Conservation (phyloP, 2,888 invertebrate species). For the Dromius quadrimaculatus region DNA sequence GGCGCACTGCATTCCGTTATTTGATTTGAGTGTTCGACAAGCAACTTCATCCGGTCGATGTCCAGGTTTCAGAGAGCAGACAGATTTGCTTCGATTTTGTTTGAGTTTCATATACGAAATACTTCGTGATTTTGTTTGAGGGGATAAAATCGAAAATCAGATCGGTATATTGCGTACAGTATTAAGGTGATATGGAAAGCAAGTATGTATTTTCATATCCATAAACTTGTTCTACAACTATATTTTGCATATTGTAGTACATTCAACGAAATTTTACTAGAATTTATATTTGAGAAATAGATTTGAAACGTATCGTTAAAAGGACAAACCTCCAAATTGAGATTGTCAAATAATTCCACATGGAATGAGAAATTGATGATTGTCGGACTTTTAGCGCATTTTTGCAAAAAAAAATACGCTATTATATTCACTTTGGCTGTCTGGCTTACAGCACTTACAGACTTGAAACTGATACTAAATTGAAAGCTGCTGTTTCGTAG, state of each 20-base stretch:
- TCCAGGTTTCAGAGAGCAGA: slow-evolving; percentile 14
- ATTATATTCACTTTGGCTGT: too few species aligned
- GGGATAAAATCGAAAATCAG: slow-evolving; percentile 1
- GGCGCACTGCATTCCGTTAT: slow-evolving; percentile 16
- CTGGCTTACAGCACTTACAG: too few species aligned
- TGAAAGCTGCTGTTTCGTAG: too few species aligned
- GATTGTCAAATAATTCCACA: too few species aligned
- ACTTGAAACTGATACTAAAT: too few species aligned
- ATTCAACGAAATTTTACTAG: neutral
- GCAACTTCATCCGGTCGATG: neutral
- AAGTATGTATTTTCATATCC: slow-evolving; percentile 4
- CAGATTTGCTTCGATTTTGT: slow-evolving; percentile 11
- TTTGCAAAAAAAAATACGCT: too few species aligned
- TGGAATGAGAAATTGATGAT: too few species aligned
- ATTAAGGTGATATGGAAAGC: neutral
- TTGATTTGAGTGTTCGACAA: slow-evolving; percentile 34
- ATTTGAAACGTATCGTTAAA: too few species aligned
- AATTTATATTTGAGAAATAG: too few species aligned
- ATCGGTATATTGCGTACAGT: neutral
- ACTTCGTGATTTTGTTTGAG: neutral
- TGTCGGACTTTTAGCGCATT: too few species aligned
- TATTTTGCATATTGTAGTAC: neutral
- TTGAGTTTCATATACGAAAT: neutral
- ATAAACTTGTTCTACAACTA: neutral
- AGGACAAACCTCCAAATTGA: too few species aligned